phyloP scores from a whole-genome alignment of 2,888 invertebrate species.

The Coelopa pilipes region DNA sequence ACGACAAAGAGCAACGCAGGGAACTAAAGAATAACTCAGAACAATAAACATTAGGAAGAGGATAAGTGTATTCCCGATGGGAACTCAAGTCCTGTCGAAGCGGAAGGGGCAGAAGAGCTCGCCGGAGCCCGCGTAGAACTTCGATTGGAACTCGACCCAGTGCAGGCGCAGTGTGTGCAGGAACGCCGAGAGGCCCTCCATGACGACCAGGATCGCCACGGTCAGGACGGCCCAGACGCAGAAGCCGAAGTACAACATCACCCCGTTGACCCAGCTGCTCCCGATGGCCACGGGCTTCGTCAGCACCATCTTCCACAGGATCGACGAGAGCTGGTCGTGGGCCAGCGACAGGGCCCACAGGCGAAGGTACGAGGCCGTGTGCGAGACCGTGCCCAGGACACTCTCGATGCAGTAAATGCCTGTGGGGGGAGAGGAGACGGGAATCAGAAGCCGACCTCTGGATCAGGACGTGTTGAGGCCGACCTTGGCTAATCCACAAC shows the following conservation, averaged over 20 bases:
- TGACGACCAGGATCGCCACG: conserved; percentile 92
- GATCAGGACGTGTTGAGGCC: background rate
- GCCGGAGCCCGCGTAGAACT: conserved; percentile 86
- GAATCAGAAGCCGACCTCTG: background rate
- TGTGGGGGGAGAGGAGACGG: conserved; percentile 1
- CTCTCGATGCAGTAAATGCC: conserved; percentile 70
- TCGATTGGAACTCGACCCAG: conserved; percentile 98
- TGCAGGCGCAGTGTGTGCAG: conserved; percentile 97
- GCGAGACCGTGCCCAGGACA: conserved; percentile 92
- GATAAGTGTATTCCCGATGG: background rate
- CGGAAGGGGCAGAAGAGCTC: conserved; percentile 85
- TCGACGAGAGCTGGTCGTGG: conserved; percentile 90
- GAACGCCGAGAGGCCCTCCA: conserved; percentile 99
- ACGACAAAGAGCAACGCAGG: background rate
- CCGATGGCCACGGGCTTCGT: conserved; percentile 74
- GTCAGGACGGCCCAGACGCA: conserved; percentile 91
- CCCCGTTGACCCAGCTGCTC: conserved; percentile 69
- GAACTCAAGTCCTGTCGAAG: conserved; percentile 70
- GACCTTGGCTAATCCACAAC: conserved; percentile 60
- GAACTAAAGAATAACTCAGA: background rate
- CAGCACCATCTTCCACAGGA: conserved; percentile 94
- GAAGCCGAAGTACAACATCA: conserved; percentile 84
- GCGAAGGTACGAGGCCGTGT: conserved; percentile 98
- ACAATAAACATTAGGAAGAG: background rate
- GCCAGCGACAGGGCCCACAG: conserved; percentile 98